phyloP scores from a whole-genome alignment of 2,113 vertebrate species.

The Jaculus jaculus region DNA sequence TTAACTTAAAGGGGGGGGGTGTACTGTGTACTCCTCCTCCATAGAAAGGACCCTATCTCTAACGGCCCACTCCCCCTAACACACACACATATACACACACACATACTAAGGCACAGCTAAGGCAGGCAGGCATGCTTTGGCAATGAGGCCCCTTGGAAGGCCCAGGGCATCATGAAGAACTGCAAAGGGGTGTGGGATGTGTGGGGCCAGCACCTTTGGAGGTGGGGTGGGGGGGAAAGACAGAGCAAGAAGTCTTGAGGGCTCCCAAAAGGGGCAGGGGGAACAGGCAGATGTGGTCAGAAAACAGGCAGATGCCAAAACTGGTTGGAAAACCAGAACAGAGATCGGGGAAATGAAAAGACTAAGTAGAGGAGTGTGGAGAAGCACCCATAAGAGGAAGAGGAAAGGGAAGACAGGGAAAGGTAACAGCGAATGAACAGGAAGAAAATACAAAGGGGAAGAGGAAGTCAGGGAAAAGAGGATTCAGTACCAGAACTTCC shows the following conservation, averaged over 20 bases:
- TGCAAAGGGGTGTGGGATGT: neutral
- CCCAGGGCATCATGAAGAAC: constrained; percentile 4
- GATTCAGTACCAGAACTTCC: neutral
- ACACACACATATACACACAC: neutral
- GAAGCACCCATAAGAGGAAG: no score
- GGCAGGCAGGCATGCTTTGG: constrained; percentile 76
- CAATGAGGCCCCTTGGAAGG: constrained; percentile 43
- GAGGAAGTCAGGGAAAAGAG: neutral
- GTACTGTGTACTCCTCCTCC: neutral
- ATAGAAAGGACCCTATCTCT: neutral
- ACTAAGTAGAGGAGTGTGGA: no score
- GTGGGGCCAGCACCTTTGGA: constrained; percentile 71
- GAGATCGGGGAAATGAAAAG: neutral
- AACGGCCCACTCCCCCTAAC: neutral
- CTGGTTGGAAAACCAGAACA: neutral
- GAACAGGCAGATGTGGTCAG: neutral
- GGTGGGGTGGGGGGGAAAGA: neutral
- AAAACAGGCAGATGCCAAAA: neutral
- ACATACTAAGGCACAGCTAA: constrained; percentile 73
- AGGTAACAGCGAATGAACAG: rapidly evolving
- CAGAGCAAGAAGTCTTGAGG: neutral
- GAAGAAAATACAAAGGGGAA: neutral
- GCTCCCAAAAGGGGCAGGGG: neutral
- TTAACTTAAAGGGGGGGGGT: constrained; percentile 26
- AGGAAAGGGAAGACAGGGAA: neutral